phyloP scores from a whole-genome alignment of 2,113 vertebrate species.

The Tenebrosternarchus preto region DNA sequence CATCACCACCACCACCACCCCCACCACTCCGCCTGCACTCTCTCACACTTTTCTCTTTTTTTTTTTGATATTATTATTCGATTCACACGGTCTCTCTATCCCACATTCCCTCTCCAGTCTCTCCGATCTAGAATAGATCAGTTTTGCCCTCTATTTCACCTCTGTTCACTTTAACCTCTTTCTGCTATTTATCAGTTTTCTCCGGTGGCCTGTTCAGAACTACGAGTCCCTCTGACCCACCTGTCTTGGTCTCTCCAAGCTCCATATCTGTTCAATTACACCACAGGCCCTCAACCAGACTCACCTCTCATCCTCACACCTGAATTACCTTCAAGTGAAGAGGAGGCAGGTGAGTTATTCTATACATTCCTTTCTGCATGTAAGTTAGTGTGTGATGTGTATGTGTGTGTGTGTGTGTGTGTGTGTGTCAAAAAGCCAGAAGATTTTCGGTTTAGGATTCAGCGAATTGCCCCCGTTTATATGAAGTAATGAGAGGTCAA shows the following conservation, averaged over 20 bases:
- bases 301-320: too few relatives aligned
- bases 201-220: neutral
- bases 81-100: slow-evolving; percentile 2
- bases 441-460: neutral
- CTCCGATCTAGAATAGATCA: neutral
- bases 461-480: neutral
- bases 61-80: neutral
- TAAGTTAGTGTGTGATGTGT: too few relatives aligned
- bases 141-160: slow-evolving; percentile 11
- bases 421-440: neutral
- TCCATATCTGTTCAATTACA: neutral
- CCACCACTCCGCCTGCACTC: neutral
- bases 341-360: too few relatives aligned
- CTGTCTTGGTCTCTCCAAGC: neutral
- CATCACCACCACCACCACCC: neutral
- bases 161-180: neutral
- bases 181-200: neutral
- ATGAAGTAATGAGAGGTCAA: too few relatives aligned
- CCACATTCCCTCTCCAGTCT: neutral
- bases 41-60: neutral
- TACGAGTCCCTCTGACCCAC: neutral
- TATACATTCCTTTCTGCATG: too few relatives aligned
- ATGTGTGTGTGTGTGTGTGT: too few relatives aligned
- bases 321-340: too few relatives aligned
- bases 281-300: neutral